A percentile compares a stretch with the other conserved stretches of the same genome.
phyloP scores from a whole-genome alignment of 1,140 invertebrate species.

The Gerris buenoi region DNA sequence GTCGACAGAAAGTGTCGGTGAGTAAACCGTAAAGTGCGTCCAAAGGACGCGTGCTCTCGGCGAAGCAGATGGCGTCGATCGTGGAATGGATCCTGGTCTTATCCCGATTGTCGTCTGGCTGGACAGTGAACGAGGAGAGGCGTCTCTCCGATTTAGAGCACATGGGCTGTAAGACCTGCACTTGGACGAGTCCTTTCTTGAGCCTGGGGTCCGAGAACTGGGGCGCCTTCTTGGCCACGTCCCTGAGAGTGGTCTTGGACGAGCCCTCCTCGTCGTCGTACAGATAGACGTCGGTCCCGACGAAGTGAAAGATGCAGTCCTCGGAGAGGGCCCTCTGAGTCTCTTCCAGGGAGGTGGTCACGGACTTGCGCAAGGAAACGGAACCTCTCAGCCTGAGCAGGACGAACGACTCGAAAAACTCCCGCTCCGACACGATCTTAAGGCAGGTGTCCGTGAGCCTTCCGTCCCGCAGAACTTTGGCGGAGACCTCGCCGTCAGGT shows the following conservation, averaged over 20 bases:
- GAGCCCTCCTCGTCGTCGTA: background rate
- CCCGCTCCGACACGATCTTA: background rate
- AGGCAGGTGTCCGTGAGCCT: background rate
- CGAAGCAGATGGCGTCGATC: constrained; percentile 4
- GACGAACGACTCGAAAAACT: background rate
- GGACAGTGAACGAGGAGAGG: background rate
- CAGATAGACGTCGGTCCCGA: background rate
- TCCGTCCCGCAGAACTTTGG: background rate
- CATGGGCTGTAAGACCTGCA: background rate
- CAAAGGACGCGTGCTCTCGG: background rate
- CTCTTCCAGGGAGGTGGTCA: background rate
- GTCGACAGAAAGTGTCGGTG: background rate
- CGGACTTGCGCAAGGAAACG: background rate
- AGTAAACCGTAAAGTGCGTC: constrained; percentile 1
- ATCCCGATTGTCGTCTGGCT: background rate
- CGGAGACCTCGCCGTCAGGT: background rate
- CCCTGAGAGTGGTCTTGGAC: background rate
- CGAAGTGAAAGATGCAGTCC: background rate
- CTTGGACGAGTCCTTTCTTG: background rate
- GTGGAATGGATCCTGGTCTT: background rate
- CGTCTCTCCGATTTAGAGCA: background rate
- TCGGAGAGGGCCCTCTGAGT: background rate
- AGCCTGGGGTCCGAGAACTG: background rate
- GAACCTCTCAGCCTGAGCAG: background rate
- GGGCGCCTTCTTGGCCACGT: background rate